Conservation (phyloP, 1,140 invertebrate genomes). For the Nixonia krombeini region DNA sequence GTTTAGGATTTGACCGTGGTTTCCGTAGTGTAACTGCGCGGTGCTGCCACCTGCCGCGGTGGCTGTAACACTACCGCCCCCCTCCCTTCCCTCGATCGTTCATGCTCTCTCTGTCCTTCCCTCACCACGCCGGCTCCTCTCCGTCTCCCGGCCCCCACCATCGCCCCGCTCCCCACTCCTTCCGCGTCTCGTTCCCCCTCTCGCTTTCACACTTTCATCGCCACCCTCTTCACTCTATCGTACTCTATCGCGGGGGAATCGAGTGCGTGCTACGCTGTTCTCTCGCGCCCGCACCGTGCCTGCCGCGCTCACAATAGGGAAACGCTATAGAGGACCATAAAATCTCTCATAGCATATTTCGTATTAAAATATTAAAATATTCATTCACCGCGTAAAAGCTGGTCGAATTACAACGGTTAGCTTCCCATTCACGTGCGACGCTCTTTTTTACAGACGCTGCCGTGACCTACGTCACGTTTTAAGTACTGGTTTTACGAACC, state of each 20-base stretch:
- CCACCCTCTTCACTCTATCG: neutral
- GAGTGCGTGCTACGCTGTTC: constrained; percentile 18
- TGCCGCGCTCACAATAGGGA: constrained; percentile 62
- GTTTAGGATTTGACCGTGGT: too few relatives aligned
- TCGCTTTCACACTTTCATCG: constrained; percentile 32
- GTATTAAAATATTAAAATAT: constrained; percentile 72
- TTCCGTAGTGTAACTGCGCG: constrained; percentile 33
- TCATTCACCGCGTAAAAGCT: constrained; percentile 64
- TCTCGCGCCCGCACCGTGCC: constrained; percentile 23
- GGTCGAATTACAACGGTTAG: constrained; percentile 65
- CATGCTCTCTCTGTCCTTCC: neutral
- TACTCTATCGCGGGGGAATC: constrained; percentile 35
- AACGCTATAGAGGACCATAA: constrained; percentile 75
- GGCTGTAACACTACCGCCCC: neutral
- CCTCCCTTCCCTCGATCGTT: neutral
- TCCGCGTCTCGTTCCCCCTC: constrained; percentile 10
- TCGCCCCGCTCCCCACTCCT: constrained; percentile 6
- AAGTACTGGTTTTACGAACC: constrained; percentile 53
- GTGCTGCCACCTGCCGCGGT: constrained; percentile 54
- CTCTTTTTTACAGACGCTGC: constrained; percentile 48
- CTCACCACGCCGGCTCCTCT: neutral
- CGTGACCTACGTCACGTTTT: constrained; percentile 65
- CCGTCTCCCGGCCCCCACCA: constrained; percentile 4
- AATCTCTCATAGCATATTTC: constrained; percentile 74
- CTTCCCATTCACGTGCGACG: constrained; percentile 59